Evolutionary conservation across 1,140 invertebrate genomes (phyloP).

Genomic region (Phthorimaea operculella): DNA sequence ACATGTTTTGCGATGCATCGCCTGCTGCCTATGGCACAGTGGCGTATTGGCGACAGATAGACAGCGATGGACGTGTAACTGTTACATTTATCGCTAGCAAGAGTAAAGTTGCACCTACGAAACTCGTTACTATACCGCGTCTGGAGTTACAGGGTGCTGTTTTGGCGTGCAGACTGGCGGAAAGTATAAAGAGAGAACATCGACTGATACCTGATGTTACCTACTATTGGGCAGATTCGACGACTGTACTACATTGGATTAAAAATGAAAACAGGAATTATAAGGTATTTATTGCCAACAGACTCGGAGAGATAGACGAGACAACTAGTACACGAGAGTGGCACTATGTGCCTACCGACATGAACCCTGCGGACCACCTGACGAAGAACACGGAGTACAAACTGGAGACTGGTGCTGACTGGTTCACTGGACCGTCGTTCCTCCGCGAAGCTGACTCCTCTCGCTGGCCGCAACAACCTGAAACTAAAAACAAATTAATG

Average conservation of each 20-base stretch:
- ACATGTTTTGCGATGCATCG: constrained; percentile 5
- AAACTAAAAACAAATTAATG: no score
- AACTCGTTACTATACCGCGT: constrained; percentile 11
- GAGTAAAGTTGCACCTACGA: neutral
- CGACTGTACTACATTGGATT: constrained; percentile 18
- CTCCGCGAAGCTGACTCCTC: no score
- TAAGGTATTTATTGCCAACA: constrained; percentile 49
- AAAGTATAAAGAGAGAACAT: constrained; percentile 12
- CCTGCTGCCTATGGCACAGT: neutral
- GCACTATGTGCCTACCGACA: neutral
- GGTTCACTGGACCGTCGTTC: no score
- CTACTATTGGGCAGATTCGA: constrained; percentile 19
- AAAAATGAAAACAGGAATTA: constrained; percentile 17
- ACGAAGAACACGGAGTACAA: no score
- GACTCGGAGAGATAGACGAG: constrained; percentile 43
- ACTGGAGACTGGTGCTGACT: no score
- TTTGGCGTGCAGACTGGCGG: constrained; percentile 8
- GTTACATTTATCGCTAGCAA: neutral
- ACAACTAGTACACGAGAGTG: neutral
- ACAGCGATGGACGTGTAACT: neutral
- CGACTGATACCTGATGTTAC: neutral
- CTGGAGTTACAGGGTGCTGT: constrained; percentile 17
- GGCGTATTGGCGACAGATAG: constrained; percentile 6
- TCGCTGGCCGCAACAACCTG: no score
- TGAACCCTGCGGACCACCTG: neutral